A percentile compares a stretch with the other conserved stretches of the same genome.
Evolutionary conservation across 30 jellyfish, hydroid and myxozoan genomes (phyloP).

Genomic region (Morbakka virulenta): DNA sequence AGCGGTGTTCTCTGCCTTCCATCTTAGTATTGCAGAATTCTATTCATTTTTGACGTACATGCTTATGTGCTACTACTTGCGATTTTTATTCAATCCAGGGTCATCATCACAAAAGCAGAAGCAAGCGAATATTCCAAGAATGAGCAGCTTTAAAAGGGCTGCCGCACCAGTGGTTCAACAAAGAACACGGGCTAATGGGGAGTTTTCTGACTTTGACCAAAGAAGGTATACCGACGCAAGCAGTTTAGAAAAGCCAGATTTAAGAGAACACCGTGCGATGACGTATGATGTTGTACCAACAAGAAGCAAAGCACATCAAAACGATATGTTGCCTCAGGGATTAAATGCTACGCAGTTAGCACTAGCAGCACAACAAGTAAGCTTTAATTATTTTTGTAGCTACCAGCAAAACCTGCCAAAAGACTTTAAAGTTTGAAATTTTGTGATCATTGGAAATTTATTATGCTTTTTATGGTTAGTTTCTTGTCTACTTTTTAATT

Average conservation of each 20-base stretch:
- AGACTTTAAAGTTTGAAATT: too few species aligned
- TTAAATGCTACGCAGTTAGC: neutral
- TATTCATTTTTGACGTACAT: too few species aligned
- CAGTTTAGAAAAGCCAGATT: neutral
- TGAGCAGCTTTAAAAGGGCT: neutral
- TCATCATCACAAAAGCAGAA: neutral
- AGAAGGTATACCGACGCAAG: neutral
- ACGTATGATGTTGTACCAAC: neutral
- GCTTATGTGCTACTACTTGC: too few species aligned
- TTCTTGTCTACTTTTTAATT: too few species aligned
- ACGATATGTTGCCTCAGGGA: neutral
- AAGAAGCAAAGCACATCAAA: neutral
- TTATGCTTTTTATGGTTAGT: too few species aligned
- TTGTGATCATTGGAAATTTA: too few species aligned
- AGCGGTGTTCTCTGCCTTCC: too few species aligned
- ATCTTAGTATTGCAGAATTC: too few species aligned
- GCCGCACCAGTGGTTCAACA: neutral
- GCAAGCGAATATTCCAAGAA: neutral
- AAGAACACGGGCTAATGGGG: neutral
- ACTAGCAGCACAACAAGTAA: neutral
- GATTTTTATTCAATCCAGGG: too few species aligned
- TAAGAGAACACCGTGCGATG: neutral
- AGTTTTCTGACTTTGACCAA: neutral
- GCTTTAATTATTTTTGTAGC: too few species aligned
- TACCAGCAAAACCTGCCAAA: too few species aligned